phyloP scores from a whole-genome alignment of 2,888 invertebrate species.

The Plagodis dolabraria region DNA sequence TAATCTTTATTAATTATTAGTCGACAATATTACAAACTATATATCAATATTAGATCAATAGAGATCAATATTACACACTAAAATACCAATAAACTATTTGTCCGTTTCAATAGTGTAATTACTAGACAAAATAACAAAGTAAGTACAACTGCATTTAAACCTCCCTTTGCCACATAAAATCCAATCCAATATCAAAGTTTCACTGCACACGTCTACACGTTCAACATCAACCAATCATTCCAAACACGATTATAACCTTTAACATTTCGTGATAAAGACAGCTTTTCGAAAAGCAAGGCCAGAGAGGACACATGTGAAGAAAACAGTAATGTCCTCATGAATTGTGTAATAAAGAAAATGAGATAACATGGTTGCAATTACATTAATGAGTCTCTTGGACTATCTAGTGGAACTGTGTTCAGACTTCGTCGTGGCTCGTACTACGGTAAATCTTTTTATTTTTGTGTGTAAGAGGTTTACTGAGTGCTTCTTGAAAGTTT shows the following conservation, averaged over 20 bases:
- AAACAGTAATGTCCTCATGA: conserved; percentile 26
- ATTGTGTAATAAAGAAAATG: conserved; percentile 37
- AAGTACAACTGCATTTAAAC: background rate
- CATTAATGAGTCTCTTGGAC: conserved; percentile 26
- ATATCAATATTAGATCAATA: too few species aligned
- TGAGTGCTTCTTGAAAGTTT: too few species aligned
- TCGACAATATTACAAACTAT: too few species aligned
- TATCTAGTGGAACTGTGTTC: conserved; percentile 5
- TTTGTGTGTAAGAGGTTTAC: too few species aligned
- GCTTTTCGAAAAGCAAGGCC: conserved; percentile 3
- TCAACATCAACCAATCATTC: conserved; percentile 33
- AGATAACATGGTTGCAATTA: conserved; percentile 32
- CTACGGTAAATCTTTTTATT: too few species aligned
- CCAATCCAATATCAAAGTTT: conserved; percentile 24
- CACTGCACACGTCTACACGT: conserved; percentile 8
- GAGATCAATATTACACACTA: too few species aligned
- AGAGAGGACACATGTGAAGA: conserved; percentile 17
- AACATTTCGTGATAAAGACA: background rate
- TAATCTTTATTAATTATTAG: too few species aligned
- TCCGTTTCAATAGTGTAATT: too few species aligned
- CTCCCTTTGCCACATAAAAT: conserved; percentile 9
- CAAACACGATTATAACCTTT: background rate
- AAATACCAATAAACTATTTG: too few species aligned
- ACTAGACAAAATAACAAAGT: background rate
- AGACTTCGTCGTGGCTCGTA: too few species aligned